Evolutionary conservation across 2,113 vertebrate species (phyloP).

Genomic region (Phyllostomus discolor): DNA sequence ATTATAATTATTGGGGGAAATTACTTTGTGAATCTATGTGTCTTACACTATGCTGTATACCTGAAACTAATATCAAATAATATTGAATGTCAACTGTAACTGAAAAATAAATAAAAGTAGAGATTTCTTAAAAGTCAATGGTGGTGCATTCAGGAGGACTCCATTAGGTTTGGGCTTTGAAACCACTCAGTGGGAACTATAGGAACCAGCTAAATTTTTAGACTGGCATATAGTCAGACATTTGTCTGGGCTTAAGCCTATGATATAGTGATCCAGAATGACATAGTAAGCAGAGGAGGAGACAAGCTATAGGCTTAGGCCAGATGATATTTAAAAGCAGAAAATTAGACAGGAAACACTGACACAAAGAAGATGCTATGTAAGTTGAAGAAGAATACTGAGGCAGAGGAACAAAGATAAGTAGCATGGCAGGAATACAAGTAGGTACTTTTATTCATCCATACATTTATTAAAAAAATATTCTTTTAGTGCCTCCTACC

Average conservation of each 20-base stretch:
- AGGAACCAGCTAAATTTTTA: neutral
- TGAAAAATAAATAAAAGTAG: too few relatives aligned
- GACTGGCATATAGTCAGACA: neutral
- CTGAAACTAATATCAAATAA: too few relatives aligned
- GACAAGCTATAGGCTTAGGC: neutral
- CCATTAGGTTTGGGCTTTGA: neutral
- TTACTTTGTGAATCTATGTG: too few relatives aligned
- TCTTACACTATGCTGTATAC: too few relatives aligned
- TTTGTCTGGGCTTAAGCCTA: neutral
- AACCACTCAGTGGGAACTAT: neutral
- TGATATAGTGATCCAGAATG: neutral
- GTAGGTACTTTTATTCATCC: neutral
- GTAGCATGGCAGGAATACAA: neutral
- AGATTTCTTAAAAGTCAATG: too few relatives aligned
- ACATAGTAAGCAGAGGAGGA: neutral
- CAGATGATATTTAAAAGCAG: neutral
- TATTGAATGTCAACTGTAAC: too few relatives aligned
- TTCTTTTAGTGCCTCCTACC: neutral
- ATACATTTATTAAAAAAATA: neutral
- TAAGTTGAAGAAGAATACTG: neutral
- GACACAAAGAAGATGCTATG: neutral
- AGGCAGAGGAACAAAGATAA: neutral
- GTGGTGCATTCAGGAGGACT: neutral
- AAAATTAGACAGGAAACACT: neutral
- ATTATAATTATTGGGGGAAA: too few relatives aligned